Evolutionary conservation across 2,113 vertebrate species (phyloP).

Genomic region (Dunckerocampus dactyliophorus): DNA sequence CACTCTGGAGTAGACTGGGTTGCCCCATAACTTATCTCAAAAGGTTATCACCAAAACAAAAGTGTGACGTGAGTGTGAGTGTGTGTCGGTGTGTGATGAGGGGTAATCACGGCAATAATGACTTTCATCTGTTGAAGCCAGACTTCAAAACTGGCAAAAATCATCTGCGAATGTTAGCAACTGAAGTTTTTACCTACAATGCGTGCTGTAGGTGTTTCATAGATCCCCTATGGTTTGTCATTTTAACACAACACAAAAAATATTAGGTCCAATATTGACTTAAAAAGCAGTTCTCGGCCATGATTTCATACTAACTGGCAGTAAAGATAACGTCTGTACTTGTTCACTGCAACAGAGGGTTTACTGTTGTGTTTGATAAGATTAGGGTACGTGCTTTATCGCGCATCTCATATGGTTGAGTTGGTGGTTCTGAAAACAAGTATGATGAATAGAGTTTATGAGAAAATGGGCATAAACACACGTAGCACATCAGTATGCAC

Average conservation of each 20-base stretch:
- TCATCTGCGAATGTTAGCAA: slow-evolving; percentile 31
- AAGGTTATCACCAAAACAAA: slow-evolving; percentile 38
- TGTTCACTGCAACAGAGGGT: slow-evolving; percentile 58
- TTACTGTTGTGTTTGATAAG: slow-evolving; percentile 55
- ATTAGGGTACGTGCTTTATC: slow-evolving; percentile 68
- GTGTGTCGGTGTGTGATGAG: slow-evolving; percentile 5
- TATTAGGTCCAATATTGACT: background rate
- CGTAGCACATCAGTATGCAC: slow-evolving; percentile 2
- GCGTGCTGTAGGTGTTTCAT: background rate
- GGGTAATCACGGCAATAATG: slow-evolving; percentile 67
- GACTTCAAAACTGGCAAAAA: slow-evolving; percentile 53
- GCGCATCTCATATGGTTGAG: slow-evolving; percentile 48
- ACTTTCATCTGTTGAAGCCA: slow-evolving; percentile 63
- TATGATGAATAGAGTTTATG: slow-evolving; percentile 42
- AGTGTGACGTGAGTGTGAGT: background rate
- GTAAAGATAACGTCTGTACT: slow-evolving; percentile 51
- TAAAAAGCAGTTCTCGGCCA: slow-evolving; percentile 12
- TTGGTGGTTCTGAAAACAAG: slow-evolving; percentile 42
- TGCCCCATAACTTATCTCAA: slow-evolving; percentile 28
- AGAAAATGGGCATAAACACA: slow-evolving; percentile 20
- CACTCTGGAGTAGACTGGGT: slow-evolving; percentile 2
- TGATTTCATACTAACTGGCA: slow-evolving; percentile 64
- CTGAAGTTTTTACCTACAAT: slow-evolving; percentile 21
- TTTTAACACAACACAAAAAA: background rate
- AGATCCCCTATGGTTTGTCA: background rate